Evolutionary conservation across 1,140 invertebrate species (phyloP).

Genomic region (Anastatus disparis): DNA sequence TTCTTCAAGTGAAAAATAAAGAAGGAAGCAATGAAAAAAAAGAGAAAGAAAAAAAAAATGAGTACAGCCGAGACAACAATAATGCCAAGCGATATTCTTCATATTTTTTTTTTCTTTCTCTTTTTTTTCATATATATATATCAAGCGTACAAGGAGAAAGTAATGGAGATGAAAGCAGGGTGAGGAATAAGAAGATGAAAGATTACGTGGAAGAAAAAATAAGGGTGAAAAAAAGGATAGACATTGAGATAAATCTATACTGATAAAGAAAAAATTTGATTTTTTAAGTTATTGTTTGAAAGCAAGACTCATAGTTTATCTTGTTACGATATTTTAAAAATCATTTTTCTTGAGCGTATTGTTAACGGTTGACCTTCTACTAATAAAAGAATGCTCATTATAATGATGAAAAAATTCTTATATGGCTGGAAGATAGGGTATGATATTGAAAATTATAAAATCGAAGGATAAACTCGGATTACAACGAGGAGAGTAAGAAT

Average conservation of each 20-base stretch:
- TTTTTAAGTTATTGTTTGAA: no score
- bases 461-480: no score
- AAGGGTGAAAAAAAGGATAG: background rate
- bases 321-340: no score
- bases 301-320: no score
- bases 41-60: background rate
- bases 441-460: no score
- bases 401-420: no score
- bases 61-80: background rate
- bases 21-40: background rate
- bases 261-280: constrained; percentile 22
- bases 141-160: background rate
- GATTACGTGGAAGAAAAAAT: background rate
- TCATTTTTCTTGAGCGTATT: no score
- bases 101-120: background rate
- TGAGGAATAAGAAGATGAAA: background rate
- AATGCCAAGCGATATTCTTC: background rate
- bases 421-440: no score
- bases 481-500: no score
- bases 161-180: background rate
- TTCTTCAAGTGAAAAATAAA: background rate
- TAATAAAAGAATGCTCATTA: no score
- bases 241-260: background rate
- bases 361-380: no score
- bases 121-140: no score